phyloP scores from a whole-genome alignment of 2,113 vertebrate species.

The Megaleporinus macrocephalus region DNA sequence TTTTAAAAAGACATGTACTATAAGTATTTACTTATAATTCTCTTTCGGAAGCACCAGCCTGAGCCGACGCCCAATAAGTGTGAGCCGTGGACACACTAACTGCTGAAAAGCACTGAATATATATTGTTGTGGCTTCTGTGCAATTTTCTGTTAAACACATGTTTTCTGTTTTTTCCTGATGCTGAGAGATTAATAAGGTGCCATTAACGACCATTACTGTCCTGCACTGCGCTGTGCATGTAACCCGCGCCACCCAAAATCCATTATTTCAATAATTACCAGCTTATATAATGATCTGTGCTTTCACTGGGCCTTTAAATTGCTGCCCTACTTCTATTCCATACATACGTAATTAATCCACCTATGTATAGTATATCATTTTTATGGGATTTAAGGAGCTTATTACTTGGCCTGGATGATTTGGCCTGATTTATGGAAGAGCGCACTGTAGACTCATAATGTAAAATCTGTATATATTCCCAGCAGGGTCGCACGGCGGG shows the following conservation, averaged over 20 bases:
- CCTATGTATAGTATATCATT: neutral
- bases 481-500: neutral
- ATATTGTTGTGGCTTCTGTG: too few species aligned
- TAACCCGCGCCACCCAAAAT: neutral
- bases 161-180: too few species aligned
- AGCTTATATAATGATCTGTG: neutral
- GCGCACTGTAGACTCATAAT: neutral
- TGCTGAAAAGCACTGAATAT: too few species aligned
- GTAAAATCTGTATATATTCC: neutral
- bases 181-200: too few species aligned
- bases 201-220: too few species aligned
- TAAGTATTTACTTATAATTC: too few species aligned
- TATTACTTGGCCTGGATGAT: neutral
- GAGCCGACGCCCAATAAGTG: too few species aligned
- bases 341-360: neutral
- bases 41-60: too few species aligned
- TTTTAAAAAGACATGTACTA: too few species aligned
- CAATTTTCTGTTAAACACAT: too few species aligned
- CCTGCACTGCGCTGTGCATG: neutral
- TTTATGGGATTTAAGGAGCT: neutral
- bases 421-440: neutral
- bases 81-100: too few species aligned
- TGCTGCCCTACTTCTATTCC: neutral
- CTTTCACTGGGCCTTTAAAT: neutral
- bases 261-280: neutral